Conservation (phyloP, 2,797 vertebrate genomes). For the Helostoma temminkii region DNA sequence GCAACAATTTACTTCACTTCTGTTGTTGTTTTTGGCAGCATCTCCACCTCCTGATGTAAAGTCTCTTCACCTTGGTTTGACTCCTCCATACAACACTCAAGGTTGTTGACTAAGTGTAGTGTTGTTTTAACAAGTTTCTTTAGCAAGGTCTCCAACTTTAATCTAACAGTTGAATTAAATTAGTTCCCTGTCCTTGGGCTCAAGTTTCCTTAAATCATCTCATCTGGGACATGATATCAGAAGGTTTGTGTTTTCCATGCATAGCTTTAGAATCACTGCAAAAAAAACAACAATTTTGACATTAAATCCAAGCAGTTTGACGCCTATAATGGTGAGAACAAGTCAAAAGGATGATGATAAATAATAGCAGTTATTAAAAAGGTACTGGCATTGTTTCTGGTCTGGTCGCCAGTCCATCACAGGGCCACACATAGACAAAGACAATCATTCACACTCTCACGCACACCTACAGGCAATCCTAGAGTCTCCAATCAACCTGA, state of each 20-base stretch:
- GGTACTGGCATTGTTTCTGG: too few relatives aligned
- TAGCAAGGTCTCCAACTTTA: conserved; percentile 42
- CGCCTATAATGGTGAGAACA: background rate
- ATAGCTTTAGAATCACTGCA: background rate
- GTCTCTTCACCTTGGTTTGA: conserved; percentile 66
- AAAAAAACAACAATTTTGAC: conserved; percentile 22
- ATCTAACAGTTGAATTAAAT: conserved; percentile 56
- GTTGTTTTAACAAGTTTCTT: conserved; percentile 54
- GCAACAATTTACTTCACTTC: conserved; percentile 66
- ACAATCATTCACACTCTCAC: too few relatives aligned
- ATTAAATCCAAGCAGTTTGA: background rate
- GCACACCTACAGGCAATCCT: too few relatives aligned
- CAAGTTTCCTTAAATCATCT: conserved; percentile 23
- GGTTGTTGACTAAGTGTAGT: conserved; percentile 59
- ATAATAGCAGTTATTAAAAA: background rate
- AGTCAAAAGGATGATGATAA: background rate
- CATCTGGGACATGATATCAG: conserved; percentile 27
- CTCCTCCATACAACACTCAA: conserved; percentile 57
- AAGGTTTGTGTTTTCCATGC: conserved; percentile 8
- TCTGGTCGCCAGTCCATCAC: too few relatives aligned
- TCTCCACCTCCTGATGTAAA: conserved; percentile 57
- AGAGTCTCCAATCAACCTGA: too few relatives aligned
- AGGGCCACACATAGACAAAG: too few relatives aligned
- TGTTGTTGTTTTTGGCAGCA: conserved; percentile 55
- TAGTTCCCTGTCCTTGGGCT: conserved; percentile 62